phyloP scores from a whole-genome alignment of 64 coral and sea anemone species.

The Pachyseris speciosa region DNA sequence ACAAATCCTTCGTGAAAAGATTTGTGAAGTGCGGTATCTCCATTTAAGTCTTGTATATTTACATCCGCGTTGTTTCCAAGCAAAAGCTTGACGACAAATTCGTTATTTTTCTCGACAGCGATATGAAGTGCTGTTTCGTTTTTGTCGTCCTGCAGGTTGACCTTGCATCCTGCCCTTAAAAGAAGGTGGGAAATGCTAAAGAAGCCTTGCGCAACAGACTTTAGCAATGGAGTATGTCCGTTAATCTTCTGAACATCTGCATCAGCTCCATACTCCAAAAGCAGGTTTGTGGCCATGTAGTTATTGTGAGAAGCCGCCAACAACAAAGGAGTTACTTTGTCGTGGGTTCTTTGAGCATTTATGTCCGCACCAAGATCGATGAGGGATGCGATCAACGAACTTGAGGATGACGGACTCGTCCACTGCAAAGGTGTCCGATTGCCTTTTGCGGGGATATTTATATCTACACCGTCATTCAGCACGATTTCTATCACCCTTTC shows the following conservation, averaged over 20 bases:
- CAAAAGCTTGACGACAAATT: neutral
- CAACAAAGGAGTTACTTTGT: neutral
- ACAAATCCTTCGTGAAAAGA: neutral
- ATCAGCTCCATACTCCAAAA: no score
- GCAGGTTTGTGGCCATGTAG: no score
- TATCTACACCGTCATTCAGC: neutral
- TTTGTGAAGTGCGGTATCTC: neutral
- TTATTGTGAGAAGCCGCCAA: no score
- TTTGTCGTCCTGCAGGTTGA: neutral
- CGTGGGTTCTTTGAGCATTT: neutral
- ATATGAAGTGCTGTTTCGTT: neutral
- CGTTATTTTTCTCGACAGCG: neutral
- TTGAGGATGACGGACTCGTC: neutral
- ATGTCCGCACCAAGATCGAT: conserved; percentile 20
- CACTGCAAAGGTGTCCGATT: neutral
- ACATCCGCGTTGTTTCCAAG: neutral
- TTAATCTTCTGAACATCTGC: no score
- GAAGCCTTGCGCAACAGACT: neutral
- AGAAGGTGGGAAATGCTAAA: neutral
- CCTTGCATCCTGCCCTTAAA: neutral
- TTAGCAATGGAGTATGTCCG: neutral
- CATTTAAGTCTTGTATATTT: neutral
- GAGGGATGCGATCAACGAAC: neutral
- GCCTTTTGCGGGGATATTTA: neutral
- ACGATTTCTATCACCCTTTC: neutral